Evolutionary conservation across 2,888 invertebrate genomes (phyloP).

Genomic region (Tubulanus polymorphus): DNA sequence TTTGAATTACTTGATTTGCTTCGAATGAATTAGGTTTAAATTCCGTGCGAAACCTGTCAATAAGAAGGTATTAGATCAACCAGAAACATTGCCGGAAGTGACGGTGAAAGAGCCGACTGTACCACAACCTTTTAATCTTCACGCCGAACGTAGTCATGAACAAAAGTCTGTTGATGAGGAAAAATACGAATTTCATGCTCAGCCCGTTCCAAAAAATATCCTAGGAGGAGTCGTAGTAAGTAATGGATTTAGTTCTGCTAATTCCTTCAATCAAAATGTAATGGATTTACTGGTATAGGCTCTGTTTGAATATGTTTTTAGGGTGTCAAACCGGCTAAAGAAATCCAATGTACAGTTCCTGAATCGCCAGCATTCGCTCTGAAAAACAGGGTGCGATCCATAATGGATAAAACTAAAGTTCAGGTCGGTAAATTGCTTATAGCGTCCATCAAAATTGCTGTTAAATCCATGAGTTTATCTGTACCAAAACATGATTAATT

Average conservation of each 20-base stretch:
- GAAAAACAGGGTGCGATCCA: conserved; percentile 36
- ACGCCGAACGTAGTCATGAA: conserved; percentile 18
- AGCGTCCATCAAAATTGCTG: too few relatives aligned
- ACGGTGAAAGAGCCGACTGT: conserved; percentile 60
- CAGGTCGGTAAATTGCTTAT: neutral
- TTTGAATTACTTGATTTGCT: neutral
- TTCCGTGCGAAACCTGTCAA: conserved; percentile 68
- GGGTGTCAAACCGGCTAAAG: conserved; percentile 39
- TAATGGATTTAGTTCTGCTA: neutral
- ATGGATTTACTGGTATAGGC: neutral
- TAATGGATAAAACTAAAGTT: conserved; percentile 16
- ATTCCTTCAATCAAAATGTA: neutral
- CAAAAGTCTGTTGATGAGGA: conserved; percentile 54
- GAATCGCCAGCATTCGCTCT: conserved; percentile 48
- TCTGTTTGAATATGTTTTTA: conserved; percentile 14
- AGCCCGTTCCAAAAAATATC: conserved; percentile 61
- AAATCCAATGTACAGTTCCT: conserved; percentile 32
- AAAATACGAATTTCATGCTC: conserved; percentile 67
- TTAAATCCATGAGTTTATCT: too few relatives aligned
- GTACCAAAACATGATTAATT: too few relatives aligned
- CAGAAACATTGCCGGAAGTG: conserved; percentile 54
- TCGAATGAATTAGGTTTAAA: conserved; percentile 60
- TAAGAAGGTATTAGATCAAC: conserved; percentile 60
- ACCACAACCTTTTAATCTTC: conserved; percentile 60
- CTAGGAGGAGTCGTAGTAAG: conserved; percentile 38